Base-by-base conservation (phyloP, 1,140 invertebrate species). In the Plectrocnemia conspersa region DNA sequence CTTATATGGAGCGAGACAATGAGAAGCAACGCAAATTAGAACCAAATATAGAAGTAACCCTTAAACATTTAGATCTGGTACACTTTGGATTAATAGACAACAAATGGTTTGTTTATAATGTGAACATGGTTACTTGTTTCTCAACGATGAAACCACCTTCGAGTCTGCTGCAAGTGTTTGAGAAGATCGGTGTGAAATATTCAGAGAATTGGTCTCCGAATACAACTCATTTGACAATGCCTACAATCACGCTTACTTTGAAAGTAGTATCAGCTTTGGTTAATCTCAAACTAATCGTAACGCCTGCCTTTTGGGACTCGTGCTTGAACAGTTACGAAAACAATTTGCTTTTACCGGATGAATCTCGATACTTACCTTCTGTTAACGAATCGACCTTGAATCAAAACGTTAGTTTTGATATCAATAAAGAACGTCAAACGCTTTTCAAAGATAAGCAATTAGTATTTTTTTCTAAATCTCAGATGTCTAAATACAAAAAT, bases 181-280 rank as follows among this genome's bases (percentile, higher is more conserved):
- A 38, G 0, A 64, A 70, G 21, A 50, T 81, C 18, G 68, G 70
- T 21, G 77, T 73, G 4, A 59, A 62, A 23, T 61, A 79, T 35
- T 69, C 70, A 46, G 63, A 62, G 66, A 64, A 75, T 46, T 72
- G 76, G 75, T 70, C 71, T 58, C 55, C 68, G n/a, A 59, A 69
- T 25, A 84, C 82, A 62, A 69, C 74, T 18, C 77, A 81, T 65
- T 68, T 88, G 18, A 82, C 85, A 10, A 85, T 86, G 78, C 76
- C 78, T 33, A 74, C 74, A 16, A 76, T 84, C 19, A 80, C 77
- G 13, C 72, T 88, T 13, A 86, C 84, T 9, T 74, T 84, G 1
- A 86, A 86, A 73, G 78, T 85, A 21, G 66, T 86, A 7, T 77
- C 81, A 64, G 84, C 84, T 3, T 66, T 88, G 58, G 73, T 83